phyloP scores from a whole-genome alignment of 2,888 invertebrate species.

The Agonopterix subpropinquella region DNA sequence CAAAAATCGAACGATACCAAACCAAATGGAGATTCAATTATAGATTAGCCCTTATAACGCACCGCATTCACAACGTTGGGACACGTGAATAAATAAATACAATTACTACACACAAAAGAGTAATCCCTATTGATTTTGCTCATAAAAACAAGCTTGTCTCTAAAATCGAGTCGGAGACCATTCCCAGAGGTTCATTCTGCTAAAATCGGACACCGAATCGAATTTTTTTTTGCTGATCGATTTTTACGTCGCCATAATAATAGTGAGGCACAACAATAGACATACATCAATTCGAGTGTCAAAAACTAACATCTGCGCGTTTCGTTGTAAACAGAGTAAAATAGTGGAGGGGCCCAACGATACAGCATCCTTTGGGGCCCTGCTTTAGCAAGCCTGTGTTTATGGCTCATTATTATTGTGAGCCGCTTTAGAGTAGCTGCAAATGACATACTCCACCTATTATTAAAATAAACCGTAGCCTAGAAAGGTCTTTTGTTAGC shows the following conservation, averaged over 20 bases:
- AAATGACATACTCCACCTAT: conserved; percentile 67
- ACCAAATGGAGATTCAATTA: conserved; percentile 72
- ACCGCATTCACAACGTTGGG: conserved; percentile 64
- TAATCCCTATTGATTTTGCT: conserved; percentile 66
- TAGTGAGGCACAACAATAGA: conserved; percentile 55
- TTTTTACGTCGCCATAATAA: conserved; percentile 62
- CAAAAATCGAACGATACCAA: conserved; percentile 59
- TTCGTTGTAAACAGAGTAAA: conserved; percentile 64
- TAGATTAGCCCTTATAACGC: conserved; percentile 67
- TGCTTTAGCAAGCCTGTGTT: conserved; percentile 60
- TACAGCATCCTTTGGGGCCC: conserved; percentile 55
- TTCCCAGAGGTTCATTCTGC: conserved; percentile 48
- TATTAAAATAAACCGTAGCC: conserved; percentile 64
- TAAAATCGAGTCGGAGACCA: conserved; percentile 44
- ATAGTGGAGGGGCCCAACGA: conserved; percentile 46
- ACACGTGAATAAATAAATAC: conserved; percentile 75
- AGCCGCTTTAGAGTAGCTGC: conserved; percentile 64
- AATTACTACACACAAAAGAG: conserved; percentile 65
- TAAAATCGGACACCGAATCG: conserved; percentile 52
- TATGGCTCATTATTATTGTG: conserved; percentile 71
- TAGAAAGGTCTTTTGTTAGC: conserved; percentile 53
- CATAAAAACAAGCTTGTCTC: conserved; percentile 46
- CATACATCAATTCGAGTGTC: conserved; percentile 74
- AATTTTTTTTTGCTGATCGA: conserved; percentile 49
- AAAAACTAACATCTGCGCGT: conserved; percentile 75